phyloP scores from a whole-genome alignment of 2,797 vertebrate species.

The Phaenicophaeus curvirostris region DNA sequence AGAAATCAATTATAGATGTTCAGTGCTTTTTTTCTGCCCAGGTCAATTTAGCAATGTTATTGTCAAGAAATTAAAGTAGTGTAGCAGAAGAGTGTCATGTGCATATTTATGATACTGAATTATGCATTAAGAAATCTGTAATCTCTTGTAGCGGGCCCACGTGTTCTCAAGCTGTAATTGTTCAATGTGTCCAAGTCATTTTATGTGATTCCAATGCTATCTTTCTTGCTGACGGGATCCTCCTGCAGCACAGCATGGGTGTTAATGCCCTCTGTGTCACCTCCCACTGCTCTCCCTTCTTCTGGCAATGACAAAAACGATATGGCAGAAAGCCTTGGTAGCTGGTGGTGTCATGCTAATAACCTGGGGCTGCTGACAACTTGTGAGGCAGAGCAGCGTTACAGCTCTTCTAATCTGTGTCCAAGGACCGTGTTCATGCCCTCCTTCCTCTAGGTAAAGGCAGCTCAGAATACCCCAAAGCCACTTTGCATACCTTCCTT shows the following conservation, averaged over 20 bases:
- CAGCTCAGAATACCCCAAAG: not conserved
- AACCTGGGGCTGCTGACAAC: not conserved
- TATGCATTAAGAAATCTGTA: constrained; percentile 36
- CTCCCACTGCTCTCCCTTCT: not conserved
- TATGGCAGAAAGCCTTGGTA: not conserved
- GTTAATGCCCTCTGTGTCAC: not conserved
- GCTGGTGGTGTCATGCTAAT: not conserved
- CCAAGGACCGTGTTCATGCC: not conserved
- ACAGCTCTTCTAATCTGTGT: not conserved
- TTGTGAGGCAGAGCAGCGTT: accelerated
- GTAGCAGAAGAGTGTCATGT: not conserved
- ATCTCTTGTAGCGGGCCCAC: accelerated
- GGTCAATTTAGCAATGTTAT: constrained; percentile 28
- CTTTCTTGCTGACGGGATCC: not conserved
- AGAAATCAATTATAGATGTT: constrained; percentile 35
- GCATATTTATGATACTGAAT: constrained; percentile 26
- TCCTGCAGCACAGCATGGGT: not conserved
- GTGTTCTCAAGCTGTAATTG: not conserved
- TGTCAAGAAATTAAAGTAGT: constrained; percentile 45
- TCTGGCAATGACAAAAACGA: not conserved
- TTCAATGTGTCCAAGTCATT: not conserved
- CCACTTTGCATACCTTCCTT: not conserved
- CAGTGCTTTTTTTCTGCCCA: constrained; percentile 19
- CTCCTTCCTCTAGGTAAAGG: not conserved
- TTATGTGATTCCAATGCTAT: not conserved